These are phyloP conservation scores for Lepidocyrtoides sp. DNA, from an alignment of 2,888 invertebrate species.

Conservation along the genomic window DNA sequence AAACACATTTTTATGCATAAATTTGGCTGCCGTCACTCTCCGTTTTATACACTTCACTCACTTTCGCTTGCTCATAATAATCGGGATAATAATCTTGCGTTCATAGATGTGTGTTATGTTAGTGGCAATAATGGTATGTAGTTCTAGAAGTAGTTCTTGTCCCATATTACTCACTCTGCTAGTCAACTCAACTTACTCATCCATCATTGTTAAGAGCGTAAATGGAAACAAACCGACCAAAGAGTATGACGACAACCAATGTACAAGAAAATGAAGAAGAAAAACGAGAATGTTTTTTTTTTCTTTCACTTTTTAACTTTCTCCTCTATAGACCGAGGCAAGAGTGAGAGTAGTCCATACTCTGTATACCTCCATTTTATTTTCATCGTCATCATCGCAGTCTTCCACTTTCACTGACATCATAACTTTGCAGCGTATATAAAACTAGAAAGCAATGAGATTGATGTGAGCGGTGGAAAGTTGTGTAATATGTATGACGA, in stretches of 20 bases:
- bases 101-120: not conserved
- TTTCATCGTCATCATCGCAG: not conserved
- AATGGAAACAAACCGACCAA: constrained; percentile 75
- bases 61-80: constrained; percentile 2
- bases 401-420: not conserved
- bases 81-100: constrained; percentile 21
- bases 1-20: not conserved
- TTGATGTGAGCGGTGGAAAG: not conserved
- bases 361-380: constrained; percentile 29
- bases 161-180: constrained; percentile 50
- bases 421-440: not conserved
- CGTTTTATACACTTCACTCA: constrained; percentile 37
- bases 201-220: constrained; percentile 77
- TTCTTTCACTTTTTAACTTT: constrained; percentile 29
- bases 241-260: constrained; percentile 67
- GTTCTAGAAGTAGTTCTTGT: constrained; percentile 6
- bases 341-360: not conserved
- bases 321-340: not conserved
- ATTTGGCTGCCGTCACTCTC: not conserved
- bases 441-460: not conserved
- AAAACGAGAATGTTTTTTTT: constrained; percentile 15
- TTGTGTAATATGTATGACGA: constrained; percentile 36
- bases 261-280: constrained; percentile 63
- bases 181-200: constrained; percentile 76
- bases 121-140: too few relatives aligned